These are phyloP conservation scores for Acanthococcus lagerstroemiae DNA, from an alignment of 2,888 invertebrate species.

Conservation along the genomic window DNA sequence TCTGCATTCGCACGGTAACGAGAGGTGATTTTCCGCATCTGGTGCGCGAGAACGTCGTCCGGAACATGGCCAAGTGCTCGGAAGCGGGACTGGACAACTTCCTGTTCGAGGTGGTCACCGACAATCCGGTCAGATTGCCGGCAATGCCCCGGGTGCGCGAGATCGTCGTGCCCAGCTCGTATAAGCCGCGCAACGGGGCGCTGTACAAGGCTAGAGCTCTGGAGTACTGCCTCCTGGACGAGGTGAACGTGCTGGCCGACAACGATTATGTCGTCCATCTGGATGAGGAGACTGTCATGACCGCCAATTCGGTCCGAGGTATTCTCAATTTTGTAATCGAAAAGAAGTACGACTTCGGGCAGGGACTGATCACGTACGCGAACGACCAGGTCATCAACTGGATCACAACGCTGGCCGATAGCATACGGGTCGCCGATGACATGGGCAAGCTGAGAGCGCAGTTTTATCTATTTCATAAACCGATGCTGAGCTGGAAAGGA, in stretches of 20 bases:
- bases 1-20: constrained; percentile 88
- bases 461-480: constrained; percentile 86
- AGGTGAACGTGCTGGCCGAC: constrained; percentile 72
- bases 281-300: constrained; percentile 90
- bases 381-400: constrained; percentile 94
- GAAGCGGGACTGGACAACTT: constrained; percentile 91
- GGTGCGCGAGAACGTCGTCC: constrained; percentile 72
- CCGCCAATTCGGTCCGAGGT: constrained; percentile 80
- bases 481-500: constrained; percentile 95
- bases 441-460: constrained; percentile 93
- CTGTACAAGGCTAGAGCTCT: constrained; percentile 88
- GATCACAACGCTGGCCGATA: constrained; percentile 91
- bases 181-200: constrained; percentile 81
- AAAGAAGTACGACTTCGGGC: constrained; percentile 90
- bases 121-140: constrained; percentile 68
- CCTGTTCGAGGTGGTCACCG: constrained; percentile 90
- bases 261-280: constrained; percentile 95
- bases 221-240: constrained; percentile 88
- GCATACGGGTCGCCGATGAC: constrained; percentile 90
- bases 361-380: constrained; percentile 90
- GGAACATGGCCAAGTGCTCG: constrained; percentile 77
- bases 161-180: constrained; percentile 76
- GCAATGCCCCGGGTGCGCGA: constrained; percentile 71
- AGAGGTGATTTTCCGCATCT: constrained; percentile 87
- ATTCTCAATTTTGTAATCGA: constrained; percentile 89